Conservation (phyloP, 2,888 invertebrate genomes). For the Campopleginae sp. region DNA sequence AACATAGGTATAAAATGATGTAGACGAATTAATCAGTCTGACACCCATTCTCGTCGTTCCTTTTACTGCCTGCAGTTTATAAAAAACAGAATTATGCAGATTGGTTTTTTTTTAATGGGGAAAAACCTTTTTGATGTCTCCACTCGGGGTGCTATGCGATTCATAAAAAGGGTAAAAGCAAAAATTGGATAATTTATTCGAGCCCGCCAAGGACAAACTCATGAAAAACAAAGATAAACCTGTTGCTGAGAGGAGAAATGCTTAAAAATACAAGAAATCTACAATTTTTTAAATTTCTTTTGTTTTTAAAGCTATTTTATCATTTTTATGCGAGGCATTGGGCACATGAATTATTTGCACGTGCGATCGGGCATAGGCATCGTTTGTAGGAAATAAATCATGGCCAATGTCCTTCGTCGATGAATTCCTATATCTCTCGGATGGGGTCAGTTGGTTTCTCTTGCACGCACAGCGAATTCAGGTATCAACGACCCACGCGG, state of each 20-base stretch:
- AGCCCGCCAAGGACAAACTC: neutral
- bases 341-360: neutral
- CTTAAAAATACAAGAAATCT: neutral
- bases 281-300: neutral
- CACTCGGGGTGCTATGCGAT: neutral
- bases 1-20: neutral
- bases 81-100: neutral
- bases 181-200: neutral
- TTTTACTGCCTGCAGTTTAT: neutral
- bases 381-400: conserved; percentile 20
- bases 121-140: neutral
- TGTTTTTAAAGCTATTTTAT: neutral
- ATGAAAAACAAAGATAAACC: neutral
- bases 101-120: neutral
- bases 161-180: neutral
- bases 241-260: neutral
- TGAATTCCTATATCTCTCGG: neutral
- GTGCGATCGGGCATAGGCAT: neutral
- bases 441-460: neutral
- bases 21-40: neutral
- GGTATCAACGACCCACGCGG: neutral
- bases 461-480: neutral
- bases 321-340: neutral
- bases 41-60: neutral
- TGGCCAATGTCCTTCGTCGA: neutral